Conservation (phyloP, 2,113 vertebrate genomes). For the Ivindomyrus marchei region DNA sequence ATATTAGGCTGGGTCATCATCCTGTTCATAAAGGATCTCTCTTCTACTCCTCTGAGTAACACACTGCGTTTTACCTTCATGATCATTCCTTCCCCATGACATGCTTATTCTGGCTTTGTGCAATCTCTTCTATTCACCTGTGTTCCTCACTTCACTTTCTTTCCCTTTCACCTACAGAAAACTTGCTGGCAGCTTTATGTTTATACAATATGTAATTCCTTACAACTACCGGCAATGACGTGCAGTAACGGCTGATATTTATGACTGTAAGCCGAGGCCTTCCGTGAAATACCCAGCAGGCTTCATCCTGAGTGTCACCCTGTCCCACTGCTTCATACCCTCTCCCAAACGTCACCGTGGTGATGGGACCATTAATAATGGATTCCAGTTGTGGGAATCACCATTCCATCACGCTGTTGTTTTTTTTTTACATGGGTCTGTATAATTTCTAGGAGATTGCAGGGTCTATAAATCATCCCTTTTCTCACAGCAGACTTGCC, state of each 20-base stretch:
- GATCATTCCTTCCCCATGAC: not conserved
- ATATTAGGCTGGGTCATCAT: not conserved
- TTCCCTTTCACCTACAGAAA: not conserved
- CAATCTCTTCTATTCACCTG: not conserved
- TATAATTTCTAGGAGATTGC: conserved; percentile 52
- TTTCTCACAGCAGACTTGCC: conserved; percentile 53
- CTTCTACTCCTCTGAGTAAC: not conserved
- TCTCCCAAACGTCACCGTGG: conserved; percentile 27
- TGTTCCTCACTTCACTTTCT: not conserved
- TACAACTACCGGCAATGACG: not conserved
- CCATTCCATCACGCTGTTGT: conserved; percentile 48
- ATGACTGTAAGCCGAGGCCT: not conserved
- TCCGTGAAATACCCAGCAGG: not conserved
- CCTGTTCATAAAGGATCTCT: not conserved
- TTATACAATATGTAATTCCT: not conserved
- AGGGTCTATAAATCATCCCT: conserved; percentile 60
- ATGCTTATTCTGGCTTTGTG: not conserved
- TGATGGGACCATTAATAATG: conserved; percentile 55
- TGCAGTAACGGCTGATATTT: not conserved
- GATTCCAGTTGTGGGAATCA: conserved; percentile 40
- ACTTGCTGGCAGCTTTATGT: not conserved
- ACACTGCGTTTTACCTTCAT: not conserved
- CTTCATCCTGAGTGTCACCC: not conserved
- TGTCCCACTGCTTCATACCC: not conserved
- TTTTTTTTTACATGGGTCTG: conserved; percentile 41